phyloP scores from a whole-genome alignment of 2,113 vertebrate genomes.

The Eretmochelys imbricata region DNA sequence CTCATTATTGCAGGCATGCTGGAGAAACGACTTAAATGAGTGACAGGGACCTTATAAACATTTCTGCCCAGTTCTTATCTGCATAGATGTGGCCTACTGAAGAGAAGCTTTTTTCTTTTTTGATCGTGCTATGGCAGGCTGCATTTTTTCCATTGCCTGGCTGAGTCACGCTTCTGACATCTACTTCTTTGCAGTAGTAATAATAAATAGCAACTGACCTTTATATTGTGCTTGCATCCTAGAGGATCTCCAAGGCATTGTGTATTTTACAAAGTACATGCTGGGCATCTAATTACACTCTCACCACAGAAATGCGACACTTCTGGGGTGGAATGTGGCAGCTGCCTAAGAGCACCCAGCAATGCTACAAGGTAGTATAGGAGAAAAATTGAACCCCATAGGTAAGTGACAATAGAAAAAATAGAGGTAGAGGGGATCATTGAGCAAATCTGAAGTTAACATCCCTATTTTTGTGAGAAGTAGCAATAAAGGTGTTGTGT shows the following conservation, averaged over 20 bases:
- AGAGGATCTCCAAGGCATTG: neutral
- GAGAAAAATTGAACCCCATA: neutral
- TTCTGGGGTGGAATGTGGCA: neutral
- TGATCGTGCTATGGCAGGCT: fast-evolving
- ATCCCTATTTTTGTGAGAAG: neutral
- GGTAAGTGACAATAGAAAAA: neutral
- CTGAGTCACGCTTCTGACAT: fast-evolving
- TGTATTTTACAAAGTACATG: neutral
- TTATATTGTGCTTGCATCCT: neutral
- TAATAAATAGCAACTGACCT: neutral
- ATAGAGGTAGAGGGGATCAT: neutral
- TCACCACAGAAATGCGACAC: neutral
- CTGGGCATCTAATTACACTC: neutral
- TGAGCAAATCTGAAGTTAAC: neutral
- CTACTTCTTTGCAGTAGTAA: neutral
- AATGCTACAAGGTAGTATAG: neutral
- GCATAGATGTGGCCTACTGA: neutral
- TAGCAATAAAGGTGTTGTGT: neutral
- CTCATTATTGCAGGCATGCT: conserved; percentile 31
- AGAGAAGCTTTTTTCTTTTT: neutral
- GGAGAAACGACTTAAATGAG: neutral
- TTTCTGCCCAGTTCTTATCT: neutral
- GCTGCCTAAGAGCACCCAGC: neutral
- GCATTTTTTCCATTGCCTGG: neutral
- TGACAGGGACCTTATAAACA: neutral